Evolutionary conservation across 2,888 invertebrate genomes (phyloP).

Genomic region (Mesorhabditis sp.): DNA sequence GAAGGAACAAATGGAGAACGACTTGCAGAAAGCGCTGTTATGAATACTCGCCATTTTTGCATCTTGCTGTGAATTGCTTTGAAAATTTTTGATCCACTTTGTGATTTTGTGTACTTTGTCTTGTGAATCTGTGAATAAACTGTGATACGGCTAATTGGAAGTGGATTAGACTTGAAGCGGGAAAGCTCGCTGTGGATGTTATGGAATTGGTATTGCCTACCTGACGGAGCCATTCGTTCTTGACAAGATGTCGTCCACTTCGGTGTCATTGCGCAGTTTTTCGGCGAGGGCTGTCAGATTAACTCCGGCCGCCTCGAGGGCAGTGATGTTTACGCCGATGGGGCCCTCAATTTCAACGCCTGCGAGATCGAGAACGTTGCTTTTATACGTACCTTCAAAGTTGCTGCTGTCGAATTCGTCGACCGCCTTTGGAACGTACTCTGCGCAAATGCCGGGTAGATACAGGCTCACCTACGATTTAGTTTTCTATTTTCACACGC

Average conservation of each 20-base stretch:
- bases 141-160: background rate
- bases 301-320: constrained; percentile 48
- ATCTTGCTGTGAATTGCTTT: too few species aligned
- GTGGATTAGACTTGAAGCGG: background rate
- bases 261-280: constrained; percentile 55
- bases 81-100: too few species aligned
- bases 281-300: constrained; percentile 55
- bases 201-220: constrained; percentile 16
- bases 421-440: constrained; percentile 50
- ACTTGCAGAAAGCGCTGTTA: too few species aligned
- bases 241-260: constrained; percentile 53
- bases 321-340: constrained; percentile 55
- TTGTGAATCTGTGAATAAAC: background rate
- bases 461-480: constrained; percentile 32
- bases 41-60: too few species aligned
- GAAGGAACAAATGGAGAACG: too few species aligned
- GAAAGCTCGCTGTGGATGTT: background rate
- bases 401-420: constrained; percentile 50
- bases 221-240: constrained; percentile 45
- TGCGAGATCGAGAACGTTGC: constrained; percentile 13
- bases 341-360: constrained; percentile 54
- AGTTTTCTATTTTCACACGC: background rate
- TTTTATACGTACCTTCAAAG: constrained; percentile 41
- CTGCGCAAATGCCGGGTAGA: constrained; percentile 52
- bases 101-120: too few species aligned